Evolutionary conservation across 2,113 vertebrate species (phyloP).

Genomic region (Aegotheles bennettii): DNA sequence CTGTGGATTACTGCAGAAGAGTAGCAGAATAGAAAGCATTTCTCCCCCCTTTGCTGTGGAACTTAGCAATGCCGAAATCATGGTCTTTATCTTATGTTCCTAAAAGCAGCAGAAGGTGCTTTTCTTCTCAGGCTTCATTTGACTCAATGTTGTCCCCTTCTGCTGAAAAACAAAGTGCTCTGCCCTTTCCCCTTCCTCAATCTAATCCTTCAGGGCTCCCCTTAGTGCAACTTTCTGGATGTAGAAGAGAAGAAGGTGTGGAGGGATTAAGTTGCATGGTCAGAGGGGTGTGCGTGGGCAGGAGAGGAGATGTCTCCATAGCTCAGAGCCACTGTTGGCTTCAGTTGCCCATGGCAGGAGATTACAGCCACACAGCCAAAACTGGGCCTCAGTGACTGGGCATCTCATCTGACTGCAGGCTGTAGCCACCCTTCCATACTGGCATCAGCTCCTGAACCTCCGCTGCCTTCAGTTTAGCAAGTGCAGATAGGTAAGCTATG

Average conservation of each 20-base stretch:
- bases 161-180: background rate
- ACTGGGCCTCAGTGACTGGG: background rate
- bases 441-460: background rate
- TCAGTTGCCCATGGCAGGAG: fast-evolving
- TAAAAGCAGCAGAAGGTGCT: background rate
- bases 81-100: background rate
- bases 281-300: background rate
- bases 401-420: background rate
- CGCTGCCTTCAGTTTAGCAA: background rate
- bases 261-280: fast-evolving
- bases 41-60: background rate
- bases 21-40: background rate
- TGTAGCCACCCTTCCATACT: fast-evolving
- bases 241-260: background rate
- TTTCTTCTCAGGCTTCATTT: background rate
- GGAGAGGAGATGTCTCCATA: background rate
- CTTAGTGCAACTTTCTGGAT: background rate
- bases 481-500: background rate
- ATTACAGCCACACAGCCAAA: background rate
- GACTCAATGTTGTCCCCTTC: background rate
- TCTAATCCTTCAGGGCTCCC: background rate
- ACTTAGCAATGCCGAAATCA: background rate
- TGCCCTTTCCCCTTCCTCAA: background rate
- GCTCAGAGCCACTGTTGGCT: background rate
- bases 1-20: background rate